These are phyloP conservation scores for Selene dorsalis DNA, from an alignment of 2,797 vertebrate species.

Conservation along the genomic window DNA sequence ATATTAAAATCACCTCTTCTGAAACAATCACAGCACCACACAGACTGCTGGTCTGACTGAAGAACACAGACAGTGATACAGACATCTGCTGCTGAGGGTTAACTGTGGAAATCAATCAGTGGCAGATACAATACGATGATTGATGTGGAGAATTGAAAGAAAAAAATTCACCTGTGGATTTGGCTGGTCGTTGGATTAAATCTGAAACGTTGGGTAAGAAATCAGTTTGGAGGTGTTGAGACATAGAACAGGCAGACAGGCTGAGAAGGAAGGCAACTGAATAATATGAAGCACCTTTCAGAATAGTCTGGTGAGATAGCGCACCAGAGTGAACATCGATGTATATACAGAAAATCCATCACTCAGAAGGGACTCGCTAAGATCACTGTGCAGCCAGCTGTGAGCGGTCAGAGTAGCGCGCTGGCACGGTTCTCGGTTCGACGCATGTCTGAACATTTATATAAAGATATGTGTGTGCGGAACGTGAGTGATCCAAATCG, in stretches of 20 bases:
- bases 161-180: neutral
- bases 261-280: constrained; percentile 63
- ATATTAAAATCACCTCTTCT: constrained; percentile 10
- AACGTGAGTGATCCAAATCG: neutral
- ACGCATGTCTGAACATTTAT: neutral
- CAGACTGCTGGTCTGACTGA: constrained; percentile 34
- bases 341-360: neutral
- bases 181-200: constrained; percentile 29
- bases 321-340: constrained; percentile 11
- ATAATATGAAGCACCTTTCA: constrained; percentile 67
- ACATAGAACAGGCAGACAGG: constrained; percentile 31
- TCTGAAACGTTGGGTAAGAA: constrained; percentile 15
- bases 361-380: neutral
- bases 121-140: neutral
- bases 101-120: neutral
- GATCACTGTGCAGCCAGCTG: constrained; percentile 19
- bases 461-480: neutral
- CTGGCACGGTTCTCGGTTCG: constrained; percentile 42
- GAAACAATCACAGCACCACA: constrained; percentile 34
- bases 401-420: constrained; percentile 21
- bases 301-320: constrained; percentile 5
- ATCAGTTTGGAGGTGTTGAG: neutral
- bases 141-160: neutral
- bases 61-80: constrained; percentile 36
- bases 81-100: constrained; percentile 41